Conservation (phyloP, 2,888 invertebrate species). For the Drosophila buzzatii region DNA sequence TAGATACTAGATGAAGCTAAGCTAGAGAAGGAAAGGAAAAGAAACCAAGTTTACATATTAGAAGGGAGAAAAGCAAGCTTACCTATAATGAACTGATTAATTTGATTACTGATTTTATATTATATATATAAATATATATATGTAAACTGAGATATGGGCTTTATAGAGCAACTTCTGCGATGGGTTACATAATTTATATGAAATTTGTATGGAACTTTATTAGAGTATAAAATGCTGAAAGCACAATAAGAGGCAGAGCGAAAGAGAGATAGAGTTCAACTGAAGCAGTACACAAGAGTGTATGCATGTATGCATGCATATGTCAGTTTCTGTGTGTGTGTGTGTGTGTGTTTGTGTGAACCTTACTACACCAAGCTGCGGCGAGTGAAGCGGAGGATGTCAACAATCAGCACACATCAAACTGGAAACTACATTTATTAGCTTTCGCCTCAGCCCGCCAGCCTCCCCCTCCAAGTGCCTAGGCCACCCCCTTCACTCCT, state of each 20-base stretch:
- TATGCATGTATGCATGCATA: not conserved
- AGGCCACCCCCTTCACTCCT: not conserved
- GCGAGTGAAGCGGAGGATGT: constrained; percentile 22
- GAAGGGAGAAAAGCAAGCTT: too few species aligned
- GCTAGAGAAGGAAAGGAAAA: too few species aligned
- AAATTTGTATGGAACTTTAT: not conserved
- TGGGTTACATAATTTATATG: not conserved
- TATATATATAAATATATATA: too few species aligned
- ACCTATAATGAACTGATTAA: too few species aligned
- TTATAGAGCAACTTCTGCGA: not conserved
- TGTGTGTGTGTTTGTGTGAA: not conserved
- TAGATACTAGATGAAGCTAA: too few species aligned
- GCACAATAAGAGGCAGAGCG: constrained; percentile 6
- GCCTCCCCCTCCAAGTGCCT: not conserved
- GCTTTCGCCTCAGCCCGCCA: constrained; percentile 46
- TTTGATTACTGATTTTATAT: too few species aligned
- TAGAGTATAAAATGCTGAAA: not conserved
- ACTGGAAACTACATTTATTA: constrained; percentile 72
- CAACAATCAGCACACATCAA: constrained; percentile 59
- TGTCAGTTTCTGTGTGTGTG: not conserved
- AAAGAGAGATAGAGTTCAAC: constrained; percentile 16
- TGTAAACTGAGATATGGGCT: not conserved
- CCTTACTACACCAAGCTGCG: not conserved
- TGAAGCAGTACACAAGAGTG: constrained; percentile 12
- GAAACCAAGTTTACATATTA: too few species aligned